A percentile compares a stretch with the other conserved stretches of the same genome.
phyloP scores from a whole-genome alignment of 2,113 vertebrate species.

The Prietella phreatophila region DNA sequence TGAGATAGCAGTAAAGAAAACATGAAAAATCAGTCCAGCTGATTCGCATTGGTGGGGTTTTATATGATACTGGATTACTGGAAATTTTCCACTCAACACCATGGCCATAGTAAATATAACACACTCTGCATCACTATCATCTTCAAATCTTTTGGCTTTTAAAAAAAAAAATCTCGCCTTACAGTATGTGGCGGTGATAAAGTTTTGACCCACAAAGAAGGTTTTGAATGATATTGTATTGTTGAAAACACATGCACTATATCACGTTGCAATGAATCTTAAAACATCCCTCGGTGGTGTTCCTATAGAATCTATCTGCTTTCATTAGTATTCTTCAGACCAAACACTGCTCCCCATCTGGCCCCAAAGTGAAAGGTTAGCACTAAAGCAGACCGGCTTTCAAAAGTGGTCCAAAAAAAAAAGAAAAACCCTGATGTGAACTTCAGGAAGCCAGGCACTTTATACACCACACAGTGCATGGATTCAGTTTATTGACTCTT shows the following conservation, averaged over 20 bases:
- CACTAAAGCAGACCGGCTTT: conserved; percentile 55
- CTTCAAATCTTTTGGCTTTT: background rate
- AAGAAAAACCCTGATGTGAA: background rate
- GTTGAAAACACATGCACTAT: background rate
- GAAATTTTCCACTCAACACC: background rate
- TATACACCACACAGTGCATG: background rate
- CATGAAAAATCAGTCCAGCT: background rate
- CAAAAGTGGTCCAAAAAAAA: background rate
- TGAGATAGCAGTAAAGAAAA: background rate
- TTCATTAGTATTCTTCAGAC: conserved; percentile 73
- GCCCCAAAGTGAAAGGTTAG: conserved; percentile 69
- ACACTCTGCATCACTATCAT: background rate
- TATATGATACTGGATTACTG: background rate
- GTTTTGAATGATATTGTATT: background rate
- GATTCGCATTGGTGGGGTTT: background rate
- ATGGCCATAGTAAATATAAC: background rate
- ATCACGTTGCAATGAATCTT: conserved; percentile 1
- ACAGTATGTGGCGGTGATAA: background rate
- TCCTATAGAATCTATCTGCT: conserved; percentile 51
- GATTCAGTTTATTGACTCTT: conserved; percentile 4
- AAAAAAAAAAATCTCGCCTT: too few relatives aligned
- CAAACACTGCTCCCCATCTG: conserved; percentile 60
- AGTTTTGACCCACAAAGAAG: background rate
- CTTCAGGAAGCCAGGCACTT: background rate
- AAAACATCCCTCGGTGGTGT: background rate